These are phyloP conservation scores for Pampus argenteus DNA, from an alignment of 2,797 vertebrate species.

Conservation along the genomic window DNA sequence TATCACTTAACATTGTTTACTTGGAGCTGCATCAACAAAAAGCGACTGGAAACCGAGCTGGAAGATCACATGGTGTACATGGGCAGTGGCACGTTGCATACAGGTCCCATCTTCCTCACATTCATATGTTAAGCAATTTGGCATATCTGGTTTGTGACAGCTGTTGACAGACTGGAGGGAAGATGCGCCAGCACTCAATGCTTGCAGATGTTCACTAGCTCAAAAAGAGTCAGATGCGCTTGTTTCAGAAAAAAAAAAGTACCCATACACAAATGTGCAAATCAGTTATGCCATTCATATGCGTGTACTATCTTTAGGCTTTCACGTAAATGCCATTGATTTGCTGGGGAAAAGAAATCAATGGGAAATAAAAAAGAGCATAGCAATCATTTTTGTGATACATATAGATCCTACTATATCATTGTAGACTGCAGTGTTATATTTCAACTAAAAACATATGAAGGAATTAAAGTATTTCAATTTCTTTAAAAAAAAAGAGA, in stretches of 20 bases:
- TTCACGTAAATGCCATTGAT: slow-evolving; percentile 33
- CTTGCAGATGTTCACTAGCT: slow-evolving; percentile 78
- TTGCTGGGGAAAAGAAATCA: slow-evolving; percentile 3
- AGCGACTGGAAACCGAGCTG: slow-evolving; percentile 67
- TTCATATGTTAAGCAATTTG: slow-evolving; percentile 78
- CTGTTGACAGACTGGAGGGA: slow-evolving; percentile 61
- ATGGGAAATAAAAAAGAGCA: slow-evolving; percentile 5
- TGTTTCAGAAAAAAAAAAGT: slow-evolving; percentile 44
- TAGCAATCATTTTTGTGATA: slow-evolving; percentile 15
- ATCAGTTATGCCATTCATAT: slow-evolving; percentile 58
- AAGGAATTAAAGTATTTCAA: too few relatives aligned
- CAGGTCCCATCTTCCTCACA: slow-evolving; percentile 71
- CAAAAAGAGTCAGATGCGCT: slow-evolving; percentile 68
- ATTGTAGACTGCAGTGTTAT: neutral
- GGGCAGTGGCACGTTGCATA: slow-evolving; percentile 63
- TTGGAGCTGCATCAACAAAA: slow-evolving; percentile 67
- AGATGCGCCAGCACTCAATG: slow-evolving; percentile 69
- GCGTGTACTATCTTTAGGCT: slow-evolving; percentile 32
- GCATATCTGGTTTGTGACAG: slow-evolving; percentile 67
- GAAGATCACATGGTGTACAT: slow-evolving; percentile 63
- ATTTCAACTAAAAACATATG: neutral
- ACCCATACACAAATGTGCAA: slow-evolving; percentile 48
- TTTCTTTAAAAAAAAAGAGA: neutral
- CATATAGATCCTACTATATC: slow-evolving; percentile 18
- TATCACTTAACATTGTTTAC: slow-evolving; percentile 81